Evolutionary conservation across 2,113 vertebrate genomes (phyloP).

Genomic region (Oncorhynchus kisutch): DNA sequence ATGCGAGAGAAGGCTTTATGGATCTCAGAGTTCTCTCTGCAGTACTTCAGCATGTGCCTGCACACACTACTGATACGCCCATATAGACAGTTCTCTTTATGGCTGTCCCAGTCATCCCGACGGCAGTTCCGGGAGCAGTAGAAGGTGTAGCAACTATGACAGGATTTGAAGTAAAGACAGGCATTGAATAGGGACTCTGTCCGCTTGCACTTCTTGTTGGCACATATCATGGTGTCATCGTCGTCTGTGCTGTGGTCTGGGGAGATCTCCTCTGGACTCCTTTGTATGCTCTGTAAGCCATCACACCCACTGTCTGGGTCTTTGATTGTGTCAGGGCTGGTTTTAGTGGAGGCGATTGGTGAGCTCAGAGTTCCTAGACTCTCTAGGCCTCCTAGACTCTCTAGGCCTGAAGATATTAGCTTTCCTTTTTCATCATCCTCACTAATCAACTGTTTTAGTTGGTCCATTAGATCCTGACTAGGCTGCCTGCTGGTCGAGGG

Average conservation of each 20-base stretch:
- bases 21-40: constrained; percentile 85
- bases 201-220: constrained; percentile 88
- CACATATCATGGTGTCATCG: constrained; percentile 91
- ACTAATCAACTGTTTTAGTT: constrained; percentile 82
- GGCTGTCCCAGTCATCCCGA: constrained; percentile 90
- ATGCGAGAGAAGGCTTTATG: constrained; percentile 95
- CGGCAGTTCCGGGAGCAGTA: constrained; percentile 95
- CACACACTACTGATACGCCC: constrained; percentile 90
- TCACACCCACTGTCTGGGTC: constrained; percentile 75
- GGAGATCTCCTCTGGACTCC: constrained; percentile 78
- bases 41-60: constrained; percentile 88
- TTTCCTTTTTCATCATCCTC: constrained; percentile 64
- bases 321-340: constrained; percentile 62
- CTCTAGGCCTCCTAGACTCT: constrained; percentile 64
- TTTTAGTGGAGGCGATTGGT: constrained; percentile 80
- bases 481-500: constrained; percentile 71
- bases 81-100: constrained; percentile 90
- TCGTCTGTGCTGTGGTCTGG: constrained; percentile 89
- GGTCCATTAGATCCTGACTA: constrained; percentile 78
- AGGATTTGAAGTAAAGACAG: constrained; percentile 95
- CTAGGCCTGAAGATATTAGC: constrained; percentile 50
- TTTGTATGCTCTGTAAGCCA: constrained; percentile 71
- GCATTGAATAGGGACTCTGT: constrained; percentile 91
- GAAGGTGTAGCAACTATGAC: constrained; percentile 96
- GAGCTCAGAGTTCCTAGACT: constrained; percentile 72